phyloP scores from a whole-genome alignment of 37 sponge, comb jelly and placozoan species.

The Spongilla lacustris region DNA sequence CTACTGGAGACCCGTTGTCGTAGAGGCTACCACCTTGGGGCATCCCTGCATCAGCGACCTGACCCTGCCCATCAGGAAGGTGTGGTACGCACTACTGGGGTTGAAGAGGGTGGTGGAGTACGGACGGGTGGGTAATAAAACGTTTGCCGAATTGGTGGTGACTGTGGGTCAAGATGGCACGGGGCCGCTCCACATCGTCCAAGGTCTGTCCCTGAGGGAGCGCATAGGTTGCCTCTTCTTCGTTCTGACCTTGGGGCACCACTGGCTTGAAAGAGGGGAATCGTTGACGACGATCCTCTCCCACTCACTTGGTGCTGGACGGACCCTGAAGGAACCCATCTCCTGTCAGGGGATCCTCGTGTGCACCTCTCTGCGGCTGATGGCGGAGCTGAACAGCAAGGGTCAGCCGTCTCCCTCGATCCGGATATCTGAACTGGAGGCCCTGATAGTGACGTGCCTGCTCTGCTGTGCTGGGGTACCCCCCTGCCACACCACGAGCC shows the following conservation, averaged over 20 bases:
- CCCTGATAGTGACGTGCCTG: slow-evolving; percentile 31
- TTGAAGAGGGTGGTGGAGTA: slow-evolving; percentile 39
- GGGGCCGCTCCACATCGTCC: not conserved
- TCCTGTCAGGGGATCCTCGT: not conserved
- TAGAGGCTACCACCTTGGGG: slow-evolving; percentile 29
- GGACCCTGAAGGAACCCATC: not conserved
- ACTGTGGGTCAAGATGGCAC: not conserved
- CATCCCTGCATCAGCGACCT: slow-evolving; percentile 33
- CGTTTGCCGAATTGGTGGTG: slow-evolving; percentile 6
- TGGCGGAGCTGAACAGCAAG: not conserved
- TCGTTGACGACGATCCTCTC: not conserved
- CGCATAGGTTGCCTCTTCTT: slow-evolving; percentile 19
- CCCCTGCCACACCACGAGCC: not conserved
- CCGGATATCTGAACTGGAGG: slow-evolving; percentile 28
- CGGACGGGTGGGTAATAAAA: slow-evolving; percentile 17
- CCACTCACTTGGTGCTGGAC: not conserved
- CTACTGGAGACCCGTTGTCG: slow-evolving; percentile 22
- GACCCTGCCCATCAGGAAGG: slow-evolving; percentile 43
- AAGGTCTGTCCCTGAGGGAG: not conserved
- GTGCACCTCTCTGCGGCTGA: slow-evolving; percentile 2
- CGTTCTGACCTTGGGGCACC: slow-evolving; percentile 7
- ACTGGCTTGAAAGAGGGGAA: not conserved
- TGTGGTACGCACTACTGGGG: slow-evolving; percentile 46
- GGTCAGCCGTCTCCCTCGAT: slow-evolving; percentile 3
- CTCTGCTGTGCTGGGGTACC: not conserved